These are phyloP conservation scores for Chrysogorgia sp. DNA, from an alignment of 92 coral and sea anemone genomes.

Conservation along the genomic window DNA sequence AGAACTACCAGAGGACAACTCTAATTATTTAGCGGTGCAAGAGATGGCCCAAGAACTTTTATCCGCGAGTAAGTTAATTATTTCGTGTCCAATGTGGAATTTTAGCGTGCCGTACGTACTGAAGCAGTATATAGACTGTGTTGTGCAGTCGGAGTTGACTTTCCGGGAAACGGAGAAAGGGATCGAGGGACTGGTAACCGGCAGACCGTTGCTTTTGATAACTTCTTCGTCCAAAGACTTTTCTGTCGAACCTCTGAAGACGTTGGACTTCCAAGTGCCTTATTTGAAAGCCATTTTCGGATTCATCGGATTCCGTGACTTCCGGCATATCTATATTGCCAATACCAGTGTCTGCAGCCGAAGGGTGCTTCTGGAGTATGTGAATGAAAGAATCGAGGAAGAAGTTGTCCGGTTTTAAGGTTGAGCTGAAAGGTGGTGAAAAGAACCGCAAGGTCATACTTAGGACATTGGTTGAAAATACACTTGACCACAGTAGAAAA, in stretches of 20 bases:
- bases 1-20: slow-evolving; percentile 65
- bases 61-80: slow-evolving; percentile 85
- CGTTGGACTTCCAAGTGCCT: slow-evolving; percentile 95
- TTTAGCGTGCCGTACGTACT: slow-evolving; percentile 93
- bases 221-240: slow-evolving; percentile 96
- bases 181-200: slow-evolving; percentile 83
- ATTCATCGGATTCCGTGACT: slow-evolving; percentile 88
- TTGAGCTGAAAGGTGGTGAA: background rate
- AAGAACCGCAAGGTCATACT: too few relatives aligned
- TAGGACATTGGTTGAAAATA: too few relatives aligned
- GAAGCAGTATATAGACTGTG: slow-evolving; percentile 96
- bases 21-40: slow-evolving; percentile 74
- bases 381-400: slow-evolving; percentile 53
- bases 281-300: slow-evolving; percentile 90
- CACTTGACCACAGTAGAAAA: too few relatives aligned
- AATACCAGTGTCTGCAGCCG: slow-evolving; percentile 74
- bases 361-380: slow-evolving; percentile 55
- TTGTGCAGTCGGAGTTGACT: slow-evolving; percentile 95
- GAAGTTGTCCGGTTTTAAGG: slow-evolving; percentile 66
- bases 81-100: slow-evolving; percentile 99
- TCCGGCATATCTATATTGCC: slow-evolving; percentile 88
- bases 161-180: slow-evolving; percentile 80
- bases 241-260: slow-evolving; percentile 71
- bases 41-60: slow-evolving; percentile 81
- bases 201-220: slow-evolving; percentile 74